phyloP scores from a whole-genome alignment of 2,888 invertebrate genomes.

The Tupiocoris notatus region DNA sequence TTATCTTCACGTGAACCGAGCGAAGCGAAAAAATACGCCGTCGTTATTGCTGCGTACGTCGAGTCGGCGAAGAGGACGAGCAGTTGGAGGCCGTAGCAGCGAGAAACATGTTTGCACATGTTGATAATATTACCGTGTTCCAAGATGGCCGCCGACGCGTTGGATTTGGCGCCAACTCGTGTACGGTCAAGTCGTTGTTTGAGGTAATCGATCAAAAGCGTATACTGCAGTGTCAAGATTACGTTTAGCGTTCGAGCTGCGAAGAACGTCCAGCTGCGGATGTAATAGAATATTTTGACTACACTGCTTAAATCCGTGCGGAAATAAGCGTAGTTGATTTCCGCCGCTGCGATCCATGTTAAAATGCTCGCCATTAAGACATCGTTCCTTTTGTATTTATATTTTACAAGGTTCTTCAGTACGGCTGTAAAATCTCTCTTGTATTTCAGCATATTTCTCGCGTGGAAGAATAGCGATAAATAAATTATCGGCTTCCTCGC shows the following conservation, averaged over 20 bases:
- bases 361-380: neutral
- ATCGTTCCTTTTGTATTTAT: neutral
- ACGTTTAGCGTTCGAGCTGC: neutral
- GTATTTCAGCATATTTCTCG: neutral
- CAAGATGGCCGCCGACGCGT: neutral
- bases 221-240: neutral
- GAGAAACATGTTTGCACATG: neutral
- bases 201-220: neutral
- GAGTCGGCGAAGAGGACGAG: neutral
- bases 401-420: neutral
- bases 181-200: neutral
- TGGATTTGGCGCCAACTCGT: neutral
- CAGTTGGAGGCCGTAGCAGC: neutral
- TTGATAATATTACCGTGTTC: neutral
- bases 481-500: neutral
- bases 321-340: neutral
- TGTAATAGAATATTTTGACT: neutral
- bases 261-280: neutral
- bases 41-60: neutral
- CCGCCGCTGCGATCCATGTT: neutral
- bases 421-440: neutral
- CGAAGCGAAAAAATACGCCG: neutral
- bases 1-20: neutral
- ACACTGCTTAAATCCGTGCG: neutral
- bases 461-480: neutral